Conservation (phyloP, 2,113 vertebrate species). For the Pelvicachromis taeniatus region DNA sequence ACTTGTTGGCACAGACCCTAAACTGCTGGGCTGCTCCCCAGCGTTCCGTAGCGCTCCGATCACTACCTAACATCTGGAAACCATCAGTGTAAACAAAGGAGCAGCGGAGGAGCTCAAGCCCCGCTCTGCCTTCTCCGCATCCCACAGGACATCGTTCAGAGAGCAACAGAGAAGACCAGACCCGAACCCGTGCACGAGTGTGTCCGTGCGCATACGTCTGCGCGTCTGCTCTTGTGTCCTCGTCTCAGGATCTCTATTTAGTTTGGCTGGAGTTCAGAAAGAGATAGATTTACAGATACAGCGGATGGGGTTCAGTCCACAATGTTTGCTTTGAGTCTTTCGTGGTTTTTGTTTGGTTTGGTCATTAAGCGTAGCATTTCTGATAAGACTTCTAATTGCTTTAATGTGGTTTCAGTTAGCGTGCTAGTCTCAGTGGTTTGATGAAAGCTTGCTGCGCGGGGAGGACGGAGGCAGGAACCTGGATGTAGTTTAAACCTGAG, state of each 20-base stretch:
- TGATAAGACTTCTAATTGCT: constrained; percentile 67
- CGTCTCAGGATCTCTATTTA: constrained; percentile 81
- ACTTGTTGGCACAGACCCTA: constrained; percentile 63
- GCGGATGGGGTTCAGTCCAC: constrained; percentile 45
- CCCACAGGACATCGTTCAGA: constrained; percentile 79
- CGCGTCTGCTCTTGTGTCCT: constrained; percentile 68
- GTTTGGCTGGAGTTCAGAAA: constrained; percentile 73
- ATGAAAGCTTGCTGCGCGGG: background rate
- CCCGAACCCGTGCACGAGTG: constrained; percentile 44
- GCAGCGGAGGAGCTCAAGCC: constrained; percentile 81
- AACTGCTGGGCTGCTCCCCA: constrained; percentile 78
- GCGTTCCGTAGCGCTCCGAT: constrained; percentile 56
- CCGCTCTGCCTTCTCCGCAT: constrained; percentile 74
- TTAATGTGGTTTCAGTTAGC: constrained; percentile 55
- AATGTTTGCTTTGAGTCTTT: constrained; percentile 55
- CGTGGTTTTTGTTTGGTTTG: constrained; percentile 65
- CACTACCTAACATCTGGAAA: constrained; percentile 90
- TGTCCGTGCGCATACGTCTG: constrained; percentile 12
- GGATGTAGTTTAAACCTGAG: constrained; percentile 54
- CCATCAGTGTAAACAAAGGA: constrained; percentile 94
- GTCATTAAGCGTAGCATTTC: constrained; percentile 65
- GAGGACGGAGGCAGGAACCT: constrained; percentile 24
- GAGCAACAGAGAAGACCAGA: constrained; percentile 78
- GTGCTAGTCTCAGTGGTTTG: constrained; percentile 21
- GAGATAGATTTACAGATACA: constrained; percentile 63